phyloP scores from a whole-genome alignment of 1,140 invertebrate species.

The Sipha flava region DNA sequence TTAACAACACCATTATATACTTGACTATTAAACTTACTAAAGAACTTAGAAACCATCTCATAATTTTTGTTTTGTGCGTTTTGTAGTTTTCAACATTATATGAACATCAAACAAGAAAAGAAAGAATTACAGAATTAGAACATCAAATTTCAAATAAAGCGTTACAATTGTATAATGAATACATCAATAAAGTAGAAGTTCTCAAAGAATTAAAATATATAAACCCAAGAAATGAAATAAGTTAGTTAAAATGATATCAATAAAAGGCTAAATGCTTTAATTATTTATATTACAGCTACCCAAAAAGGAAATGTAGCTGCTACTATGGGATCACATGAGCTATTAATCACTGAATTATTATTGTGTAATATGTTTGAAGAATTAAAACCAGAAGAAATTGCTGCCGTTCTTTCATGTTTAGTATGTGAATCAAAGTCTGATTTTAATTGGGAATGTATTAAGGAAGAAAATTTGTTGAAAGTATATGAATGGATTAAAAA shows the following conservation, averaged over 20 bases:
- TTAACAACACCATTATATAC: too few species aligned
- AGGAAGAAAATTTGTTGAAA: constrained; percentile 13
- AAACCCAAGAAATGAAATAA: constrained; percentile 20
- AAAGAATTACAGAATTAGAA: constrained; percentile 7
- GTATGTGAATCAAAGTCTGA: constrained; percentile 79
- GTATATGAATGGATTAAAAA: neutral
- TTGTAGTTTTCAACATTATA: constrained; percentile 5
- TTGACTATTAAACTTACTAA: too few species aligned
- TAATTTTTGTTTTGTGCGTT: neutral
- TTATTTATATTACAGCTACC: constrained; percentile 49
- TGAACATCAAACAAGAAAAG: constrained; percentile 23
- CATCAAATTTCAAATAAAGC: constrained; percentile 25
- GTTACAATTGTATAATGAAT: constrained; percentile 23
- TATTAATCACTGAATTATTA: constrained; percentile 93
- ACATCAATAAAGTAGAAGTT: constrained; percentile 53
- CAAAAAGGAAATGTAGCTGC: constrained; percentile 90
- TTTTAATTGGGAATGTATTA: constrained; percentile 37
- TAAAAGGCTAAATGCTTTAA: neutral
- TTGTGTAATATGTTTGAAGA: constrained; percentile 83
- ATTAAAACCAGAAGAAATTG: constrained; percentile 80
- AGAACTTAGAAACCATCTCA: too few species aligned
- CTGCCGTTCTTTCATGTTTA: constrained; percentile 79
- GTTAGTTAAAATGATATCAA: neutral
- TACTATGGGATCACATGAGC: constrained; percentile 85
- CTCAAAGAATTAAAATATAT: constrained; percentile 65